Percentiles rank a stretch among this genome's conserved stretches.
These are phyloP conservation scores for Thalpophila matura DNA, from an alignment of 2,888 invertebrate species.

Conservation along the genomic window DNA sequence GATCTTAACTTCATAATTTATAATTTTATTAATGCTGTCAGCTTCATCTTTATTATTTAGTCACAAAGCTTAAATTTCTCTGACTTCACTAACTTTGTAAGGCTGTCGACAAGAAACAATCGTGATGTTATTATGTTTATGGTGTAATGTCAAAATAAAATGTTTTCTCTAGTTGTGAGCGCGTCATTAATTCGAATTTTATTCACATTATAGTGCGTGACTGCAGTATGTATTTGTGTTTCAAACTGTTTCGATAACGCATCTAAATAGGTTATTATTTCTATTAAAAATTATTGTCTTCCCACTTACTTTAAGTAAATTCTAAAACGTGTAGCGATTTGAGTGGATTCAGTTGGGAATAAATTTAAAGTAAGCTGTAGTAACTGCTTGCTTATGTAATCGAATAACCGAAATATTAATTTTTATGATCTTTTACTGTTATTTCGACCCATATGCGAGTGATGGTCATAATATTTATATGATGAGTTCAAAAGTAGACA, in stretches of 20 bases:
- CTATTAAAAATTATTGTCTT: slow-evolving; percentile 57
- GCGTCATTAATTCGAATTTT: slow-evolving; percentile 85
- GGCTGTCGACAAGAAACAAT: slow-evolving; percentile 76
- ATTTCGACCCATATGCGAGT: too few species aligned
- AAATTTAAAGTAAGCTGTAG: slow-evolving; percentile 17
- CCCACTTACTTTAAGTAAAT: slow-evolving; percentile 27
- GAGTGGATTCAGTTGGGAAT: slow-evolving; percentile 16
- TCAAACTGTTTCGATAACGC: slow-evolving; percentile 75
- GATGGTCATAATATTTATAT: too few species aligned
- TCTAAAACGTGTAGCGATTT: slow-evolving; percentile 1
- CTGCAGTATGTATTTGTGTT: slow-evolving; percentile 73
- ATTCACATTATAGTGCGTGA: slow-evolving; percentile 82
- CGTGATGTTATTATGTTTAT: slow-evolving; percentile 84
- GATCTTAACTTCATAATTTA: slow-evolving; percentile 73
- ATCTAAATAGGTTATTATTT: slow-evolving; percentile 74
- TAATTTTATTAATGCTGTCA: slow-evolving; percentile 55
- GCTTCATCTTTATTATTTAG: slow-evolving; percentile 39
- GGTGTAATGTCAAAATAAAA: slow-evolving; percentile 87
- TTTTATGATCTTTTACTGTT: background rate
- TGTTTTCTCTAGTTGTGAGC: slow-evolving; percentile 81
- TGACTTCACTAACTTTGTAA: slow-evolving; percentile 27
- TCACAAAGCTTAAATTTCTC: slow-evolving; percentile 59
- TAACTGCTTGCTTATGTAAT: background rate
- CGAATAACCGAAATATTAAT: slow-evolving; percentile 1
- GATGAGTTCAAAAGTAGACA: too few species aligned